A percentile compares a stretch with the other conserved stretches of the same genome.
These are phyloP conservation scores for Pomacea maculata DNA, from an alignment of 1,140 invertebrate genomes.

Conservation along the genomic window DNA sequence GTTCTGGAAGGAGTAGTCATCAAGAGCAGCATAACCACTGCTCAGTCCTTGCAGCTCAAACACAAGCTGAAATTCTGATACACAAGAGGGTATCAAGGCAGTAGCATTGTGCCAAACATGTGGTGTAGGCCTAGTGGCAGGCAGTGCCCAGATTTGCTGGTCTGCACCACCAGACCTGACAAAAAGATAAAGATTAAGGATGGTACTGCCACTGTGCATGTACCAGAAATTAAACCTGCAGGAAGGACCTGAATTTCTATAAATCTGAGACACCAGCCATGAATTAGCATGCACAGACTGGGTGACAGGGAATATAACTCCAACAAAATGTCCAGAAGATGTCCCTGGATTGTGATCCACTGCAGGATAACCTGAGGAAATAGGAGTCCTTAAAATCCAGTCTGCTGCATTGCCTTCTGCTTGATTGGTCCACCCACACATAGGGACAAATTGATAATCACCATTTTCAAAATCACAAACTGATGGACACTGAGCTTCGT, in stretches of 20 bases:
- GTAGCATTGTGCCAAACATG: slow-evolving; percentile 45
- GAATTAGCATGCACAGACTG: slow-evolving; percentile 29
- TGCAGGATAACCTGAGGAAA: slow-evolving; percentile 39
- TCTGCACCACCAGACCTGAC: slow-evolving; percentile 65
- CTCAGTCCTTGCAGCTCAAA: slow-evolving; percentile 38
- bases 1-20: slow-evolving; percentile 45
- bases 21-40: slow-evolving; percentile 44
- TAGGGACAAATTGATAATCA: slow-evolving; percentile 68
- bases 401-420: slow-evolving; percentile 31
- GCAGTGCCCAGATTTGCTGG: slow-evolving; percentile 32
- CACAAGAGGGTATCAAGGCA: slow-evolving; percentile 65
- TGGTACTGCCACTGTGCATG: slow-evolving; percentile 40
- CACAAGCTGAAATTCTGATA: slow-evolving; percentile 53
- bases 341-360: slow-evolving; percentile 49
- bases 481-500: slow-evolving; percentile 47
- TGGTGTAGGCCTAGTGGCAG: slow-evolving; percentile 6
- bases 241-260: slow-evolving; percentile 42
- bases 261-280: slow-evolving; percentile 51
- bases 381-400: slow-evolving; percentile 40
- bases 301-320: slow-evolving; percentile 31
- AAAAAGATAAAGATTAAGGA: slow-evolving; percentile 38
- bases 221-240: slow-evolving; percentile 59
- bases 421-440: slow-evolving; percentile 51
- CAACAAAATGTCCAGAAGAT: slow-evolving; percentile 43
- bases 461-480: slow-evolving; percentile 46